Percentiles rank a stretch among this genome's conserved stretches.
Evolutionary conservation across 1,140 invertebrate genomes (phyloP).

Genomic region (Melitaea cinxia): DNA sequence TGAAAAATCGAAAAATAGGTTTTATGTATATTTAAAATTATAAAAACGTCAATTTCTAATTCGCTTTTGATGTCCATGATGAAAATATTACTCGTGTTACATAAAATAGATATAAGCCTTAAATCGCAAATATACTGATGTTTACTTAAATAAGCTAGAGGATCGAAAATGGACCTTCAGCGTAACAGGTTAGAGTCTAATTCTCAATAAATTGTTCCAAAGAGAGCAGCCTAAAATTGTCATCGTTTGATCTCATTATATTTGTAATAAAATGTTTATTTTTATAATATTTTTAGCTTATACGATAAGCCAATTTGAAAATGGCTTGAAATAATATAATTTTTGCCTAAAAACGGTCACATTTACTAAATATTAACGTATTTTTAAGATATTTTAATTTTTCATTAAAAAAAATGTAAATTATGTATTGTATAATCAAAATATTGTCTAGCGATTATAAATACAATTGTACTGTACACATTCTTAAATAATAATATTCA

Average conservation of each 20-base stretch:
- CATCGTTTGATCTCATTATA: slow-evolving; percentile 80
- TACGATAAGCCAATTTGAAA: slow-evolving; percentile 45
- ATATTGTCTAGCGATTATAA: background rate
- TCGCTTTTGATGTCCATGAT: slow-evolving; percentile 56
- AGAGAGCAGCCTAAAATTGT: slow-evolving; percentile 78
- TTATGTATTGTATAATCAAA: slow-evolving; percentile 4
- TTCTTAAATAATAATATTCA: no score
- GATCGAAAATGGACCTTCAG: slow-evolving; percentile 45
- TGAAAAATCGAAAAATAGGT: slow-evolving; percentile 19
- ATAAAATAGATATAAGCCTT: slow-evolving; percentile 8
- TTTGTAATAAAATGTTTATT: slow-evolving; percentile 74
- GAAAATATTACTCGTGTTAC: slow-evolving; percentile 2
- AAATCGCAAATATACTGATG: slow-evolving; percentile 23
- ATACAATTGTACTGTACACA: slow-evolving; percentile 1
- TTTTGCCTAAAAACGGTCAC: slow-evolving; percentile 52
- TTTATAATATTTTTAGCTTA: slow-evolving; percentile 40
- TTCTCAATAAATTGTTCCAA: slow-evolving; percentile 75
- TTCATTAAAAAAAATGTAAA: background rate
- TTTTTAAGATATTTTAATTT: slow-evolving; percentile 30
- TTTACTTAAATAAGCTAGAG: slow-evolving; percentile 23
- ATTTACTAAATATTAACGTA: slow-evolving; percentile 31
- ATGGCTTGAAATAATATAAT: slow-evolving; percentile 59
- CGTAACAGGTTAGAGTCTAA: slow-evolving; percentile 40
- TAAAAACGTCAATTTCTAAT: slow-evolving; percentile 54
- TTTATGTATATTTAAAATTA: background rate